These are phyloP conservation scores for Trogon surrucura DNA, from an alignment of 2,113 vertebrate species.

Conservation along the genomic window DNA sequence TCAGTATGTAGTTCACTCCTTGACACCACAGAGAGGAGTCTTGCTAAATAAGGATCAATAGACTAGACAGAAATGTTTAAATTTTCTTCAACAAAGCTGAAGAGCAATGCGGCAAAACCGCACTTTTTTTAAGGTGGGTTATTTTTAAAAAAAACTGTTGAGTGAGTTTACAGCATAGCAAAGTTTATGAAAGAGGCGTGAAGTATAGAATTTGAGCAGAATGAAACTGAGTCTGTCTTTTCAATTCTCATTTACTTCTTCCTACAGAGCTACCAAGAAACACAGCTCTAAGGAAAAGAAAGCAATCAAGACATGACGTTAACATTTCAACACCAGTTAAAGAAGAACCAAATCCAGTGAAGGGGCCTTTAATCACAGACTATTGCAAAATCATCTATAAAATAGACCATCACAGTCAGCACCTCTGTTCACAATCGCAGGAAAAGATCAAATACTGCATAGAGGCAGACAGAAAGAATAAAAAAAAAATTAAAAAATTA, in stretches of 20 bases:
- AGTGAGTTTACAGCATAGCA: neutral
- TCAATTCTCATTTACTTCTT: neutral
- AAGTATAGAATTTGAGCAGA: neutral
- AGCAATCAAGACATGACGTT: neutral
- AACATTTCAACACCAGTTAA: conserved; percentile 3
- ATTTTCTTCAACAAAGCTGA: conserved; percentile 31
- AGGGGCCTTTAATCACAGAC: neutral
- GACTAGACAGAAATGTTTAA: conserved; percentile 7
- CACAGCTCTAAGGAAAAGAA: neutral
- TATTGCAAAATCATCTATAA: neutral
- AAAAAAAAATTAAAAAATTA: neutral
- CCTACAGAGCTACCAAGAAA: neutral
- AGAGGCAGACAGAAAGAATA: neutral
- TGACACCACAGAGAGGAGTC: conserved; percentile 5
- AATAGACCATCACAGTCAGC: neutral
- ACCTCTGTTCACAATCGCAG: neutral
- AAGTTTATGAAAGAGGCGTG: neutral
- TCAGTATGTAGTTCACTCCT: conserved; percentile 24
- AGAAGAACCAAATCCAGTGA: neutral
- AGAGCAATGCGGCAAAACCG: neutral
- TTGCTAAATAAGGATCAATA: conserved; percentile 60
- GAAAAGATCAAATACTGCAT: neutral
- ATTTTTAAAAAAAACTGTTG: neutral
- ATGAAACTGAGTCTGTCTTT: neutral
- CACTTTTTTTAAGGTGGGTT: neutral